Evolutionary conservation across 2,113 vertebrate species (phyloP), one percentile per base, ranked within the genome.

Genomic region (Microtus ochrogaster): DNA sequence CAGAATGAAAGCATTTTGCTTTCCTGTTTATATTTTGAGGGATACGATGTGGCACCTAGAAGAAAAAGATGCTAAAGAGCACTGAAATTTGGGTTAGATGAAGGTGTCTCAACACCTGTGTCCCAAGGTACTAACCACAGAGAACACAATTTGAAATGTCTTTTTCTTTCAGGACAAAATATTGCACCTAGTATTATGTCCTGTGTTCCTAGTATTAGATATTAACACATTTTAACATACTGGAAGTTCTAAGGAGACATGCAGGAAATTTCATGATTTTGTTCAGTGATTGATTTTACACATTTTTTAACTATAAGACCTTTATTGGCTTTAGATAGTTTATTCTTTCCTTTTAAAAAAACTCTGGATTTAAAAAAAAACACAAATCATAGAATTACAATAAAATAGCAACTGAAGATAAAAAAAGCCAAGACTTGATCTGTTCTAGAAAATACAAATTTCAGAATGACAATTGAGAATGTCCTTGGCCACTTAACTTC

Each of bases 251-350:
- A 83, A 61, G 61, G 72, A 84, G 41, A 44, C 39, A 63, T 24
- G 12, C 22, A 78, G 49, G 47, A 91, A 92, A 95, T 17, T 78
- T 72, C 4, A 73, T 65, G 76, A 90, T 89, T 96, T 79, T 66
- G 41, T 94, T 81, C 88, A 92, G 83, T 92, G 19, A 52, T 63
- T 3, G 92, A 66, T 86, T 96, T 92, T 77, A 83, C 39, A 95
- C 61, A 94, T 83, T 77, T 70, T 78, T 89, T 96, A 92, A 77
- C 44, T 14, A 77, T 7, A 28, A 21, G 47, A 87, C 9, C 9
- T 2, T 41, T 44, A 65, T 11, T 65, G 22, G 41, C 19, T 65
- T 96, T 76, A 82, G 33, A 47, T 85, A n/a, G 72, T 87, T 5
- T 44, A 90, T 74, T 82, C 11, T 12, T 95, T 92, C 30, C 28